Evolutionary conservation across 2,113 vertebrate species (phyloP).

Genomic region (Laticauda colubrina): DNA sequence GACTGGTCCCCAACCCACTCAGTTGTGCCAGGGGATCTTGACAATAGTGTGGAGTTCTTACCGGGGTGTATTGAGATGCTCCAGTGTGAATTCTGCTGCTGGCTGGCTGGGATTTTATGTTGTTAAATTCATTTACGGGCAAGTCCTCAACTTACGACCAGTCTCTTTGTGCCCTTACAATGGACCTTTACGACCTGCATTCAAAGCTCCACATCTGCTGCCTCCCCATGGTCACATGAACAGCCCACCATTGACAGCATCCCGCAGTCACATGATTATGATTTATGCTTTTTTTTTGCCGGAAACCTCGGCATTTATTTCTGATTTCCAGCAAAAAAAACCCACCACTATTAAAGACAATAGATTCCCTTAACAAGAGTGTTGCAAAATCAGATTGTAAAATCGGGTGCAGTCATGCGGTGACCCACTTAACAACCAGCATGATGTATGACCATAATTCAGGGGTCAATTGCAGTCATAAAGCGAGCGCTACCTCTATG

Average conservation of each 20-base stretch:
- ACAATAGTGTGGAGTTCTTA: neutral
- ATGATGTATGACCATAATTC: neutral
- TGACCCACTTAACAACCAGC: neutral
- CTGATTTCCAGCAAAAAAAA: neutral
- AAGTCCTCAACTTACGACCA: neutral
- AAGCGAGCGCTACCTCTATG: neutral
- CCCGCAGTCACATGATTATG: neutral
- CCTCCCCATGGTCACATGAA: neutral
- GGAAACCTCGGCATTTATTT: neutral
- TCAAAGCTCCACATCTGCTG: neutral
- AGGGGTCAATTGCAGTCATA: neutral
- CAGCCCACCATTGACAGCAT: neutral
- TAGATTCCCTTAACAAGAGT: neutral
- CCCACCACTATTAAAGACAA: neutral
- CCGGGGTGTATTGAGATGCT: neutral
- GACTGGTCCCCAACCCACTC: neutral
- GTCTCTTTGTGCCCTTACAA: neutral
- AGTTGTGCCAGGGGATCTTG: neutral
- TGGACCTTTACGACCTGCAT: neutral
- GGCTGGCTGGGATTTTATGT: neutral
- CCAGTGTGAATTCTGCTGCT: neutral
- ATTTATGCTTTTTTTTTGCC: neutral
- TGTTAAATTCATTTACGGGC: neutral
- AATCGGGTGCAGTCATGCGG: neutral
- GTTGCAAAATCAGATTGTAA: neutral